Percentiles rank a stretch among this genome's conserved stretches.
Evolutionary conservation across 2,797 vertebrate species (phyloP).

Genomic region (Rhadinocentrus ornatus): DNA sequence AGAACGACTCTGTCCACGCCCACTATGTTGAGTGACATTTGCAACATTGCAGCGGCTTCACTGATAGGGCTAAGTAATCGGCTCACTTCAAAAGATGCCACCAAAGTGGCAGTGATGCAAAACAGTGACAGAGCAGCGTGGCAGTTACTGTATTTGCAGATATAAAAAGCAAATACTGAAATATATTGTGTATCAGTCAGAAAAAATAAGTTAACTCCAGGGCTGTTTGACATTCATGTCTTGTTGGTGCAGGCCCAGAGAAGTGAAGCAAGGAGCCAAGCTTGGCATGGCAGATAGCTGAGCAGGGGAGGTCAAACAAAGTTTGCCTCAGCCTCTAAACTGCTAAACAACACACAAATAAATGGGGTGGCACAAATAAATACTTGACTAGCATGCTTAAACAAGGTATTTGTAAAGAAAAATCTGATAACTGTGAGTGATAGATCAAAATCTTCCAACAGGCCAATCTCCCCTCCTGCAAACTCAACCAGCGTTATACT

Average conservation of each 20-base stretch:
- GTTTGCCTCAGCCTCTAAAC: slow-evolving; percentile 52
- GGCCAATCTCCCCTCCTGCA: slow-evolving; percentile 48
- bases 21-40: slow-evolving; percentile 50
- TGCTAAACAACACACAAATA: slow-evolving; percentile 11
- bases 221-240: slow-evolving; percentile 69
- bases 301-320: slow-evolving; percentile 59
- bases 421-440: slow-evolving; percentile 16
- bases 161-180: slow-evolving; percentile 21
- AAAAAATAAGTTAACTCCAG: slow-evolving; percentile 44
- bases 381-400: slow-evolving; percentile 2
- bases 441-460: slow-evolving; percentile 38
- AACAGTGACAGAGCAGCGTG: slow-evolving; percentile 22
- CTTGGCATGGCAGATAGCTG: slow-evolving; percentile 56
- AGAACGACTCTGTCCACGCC: slow-evolving; percentile 33
- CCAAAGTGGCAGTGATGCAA: slow-evolving; percentile 33
- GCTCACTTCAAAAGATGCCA: slow-evolving; percentile 49
- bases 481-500: slow-evolving; percentile 50
- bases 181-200: slow-evolving; percentile 29
- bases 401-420: slow-evolving; percentile 3
- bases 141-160: slow-evolving; percentile 21
- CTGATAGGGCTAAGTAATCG: slow-evolving; percentile 44
- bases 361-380: slow-evolving; percentile 1
- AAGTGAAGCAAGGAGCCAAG: slow-evolving; percentile 48
- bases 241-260: slow-evolving; percentile 67
- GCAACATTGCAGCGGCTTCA: slow-evolving; percentile 40